Evolutionary conservation across 1,140 invertebrate species (phyloP).

Genomic region (Temnothorax curvispinosus): DNA sequence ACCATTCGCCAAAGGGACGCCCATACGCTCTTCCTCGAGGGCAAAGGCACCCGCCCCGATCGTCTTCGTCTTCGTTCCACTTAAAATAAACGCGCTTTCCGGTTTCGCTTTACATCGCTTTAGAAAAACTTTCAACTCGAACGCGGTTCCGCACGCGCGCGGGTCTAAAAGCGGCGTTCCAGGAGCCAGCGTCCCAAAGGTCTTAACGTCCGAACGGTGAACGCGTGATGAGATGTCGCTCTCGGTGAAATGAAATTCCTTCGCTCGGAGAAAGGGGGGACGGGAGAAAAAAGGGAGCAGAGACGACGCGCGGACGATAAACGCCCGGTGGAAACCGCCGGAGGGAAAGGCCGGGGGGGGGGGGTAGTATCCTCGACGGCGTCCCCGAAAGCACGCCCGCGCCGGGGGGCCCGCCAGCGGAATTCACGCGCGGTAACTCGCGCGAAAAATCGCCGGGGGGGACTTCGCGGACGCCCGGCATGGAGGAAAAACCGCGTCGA

Average conservation of each 20-base stretch:
- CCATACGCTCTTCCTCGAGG: not conserved
- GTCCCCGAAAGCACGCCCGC: no score
- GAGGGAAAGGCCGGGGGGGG: not conserved
- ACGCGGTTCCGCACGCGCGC: not conserved
- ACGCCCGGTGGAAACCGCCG: not conserved
- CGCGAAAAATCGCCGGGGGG: not conserved
- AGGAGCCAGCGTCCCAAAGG: not conserved
- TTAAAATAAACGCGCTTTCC: not conserved
- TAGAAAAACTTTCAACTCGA: not conserved
- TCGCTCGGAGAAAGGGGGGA: not conserved
- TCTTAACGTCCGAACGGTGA: not conserved
- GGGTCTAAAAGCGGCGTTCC: not conserved
- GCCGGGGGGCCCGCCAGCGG: no score
- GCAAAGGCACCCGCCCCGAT: no score
- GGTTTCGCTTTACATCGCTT: not conserved
- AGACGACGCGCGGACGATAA: not conserved
- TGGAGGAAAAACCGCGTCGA: not conserved
- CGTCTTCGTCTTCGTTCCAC: no score
- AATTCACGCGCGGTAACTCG: not conserved
- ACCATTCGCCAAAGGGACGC: not conserved
- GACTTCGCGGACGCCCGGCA: not conserved
- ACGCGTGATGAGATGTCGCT: not conserved
- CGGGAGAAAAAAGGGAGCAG: not conserved
- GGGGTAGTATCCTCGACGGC: no score
- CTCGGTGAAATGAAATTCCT: constrained; percentile 1